Evolutionary conservation across 2,113 vertebrate species (phyloP).

Genomic region (Athene cunicularia): DNA sequence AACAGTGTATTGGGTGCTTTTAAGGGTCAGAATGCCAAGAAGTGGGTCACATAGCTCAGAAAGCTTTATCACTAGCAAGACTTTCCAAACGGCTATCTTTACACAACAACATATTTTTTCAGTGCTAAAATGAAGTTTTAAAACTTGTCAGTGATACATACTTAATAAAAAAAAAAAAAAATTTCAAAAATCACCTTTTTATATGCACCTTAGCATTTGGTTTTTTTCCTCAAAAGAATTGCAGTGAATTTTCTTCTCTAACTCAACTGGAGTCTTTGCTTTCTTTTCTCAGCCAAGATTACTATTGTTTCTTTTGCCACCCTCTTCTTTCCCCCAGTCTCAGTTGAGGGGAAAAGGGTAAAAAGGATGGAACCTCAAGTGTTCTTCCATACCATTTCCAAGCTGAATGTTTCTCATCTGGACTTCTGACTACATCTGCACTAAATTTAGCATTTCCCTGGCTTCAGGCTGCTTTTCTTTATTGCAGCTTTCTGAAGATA

Average conservation of each 20-base stretch:
- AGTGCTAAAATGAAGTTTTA: not conserved
- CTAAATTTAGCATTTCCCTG: not conserved
- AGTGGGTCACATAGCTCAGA: not conserved
- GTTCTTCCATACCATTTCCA: not conserved
- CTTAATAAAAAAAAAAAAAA: not conserved
- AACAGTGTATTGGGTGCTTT: not conserved
- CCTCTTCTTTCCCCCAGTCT: not conserved
- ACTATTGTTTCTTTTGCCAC: not conserved
- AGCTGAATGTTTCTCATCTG: not conserved
- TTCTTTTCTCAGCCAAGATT: not conserved
- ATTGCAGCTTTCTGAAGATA: not conserved
- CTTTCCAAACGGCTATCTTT: not conserved
- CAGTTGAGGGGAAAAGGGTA: not conserved
- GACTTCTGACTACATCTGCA: not conserved
- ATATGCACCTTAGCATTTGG: not conserved
- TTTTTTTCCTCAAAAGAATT: not conserved
- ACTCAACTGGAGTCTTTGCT: not conserved
- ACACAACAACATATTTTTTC: not conserved
- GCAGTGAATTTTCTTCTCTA: not conserved
- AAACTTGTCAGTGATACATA: not conserved
- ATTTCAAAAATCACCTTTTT: not conserved
- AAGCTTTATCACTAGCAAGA: not conserved
- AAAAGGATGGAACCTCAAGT: not conserved
- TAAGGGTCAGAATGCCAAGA: not conserved
- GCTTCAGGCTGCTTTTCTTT: not conserved